A percentile compares a stretch with the other conserved stretches of the same genome.
These are phyloP conservation scores for Dendropsophus ebraccatus DNA, from an alignment of 2,113 vertebrate genomes.

Conservation along the genomic window DNA sequence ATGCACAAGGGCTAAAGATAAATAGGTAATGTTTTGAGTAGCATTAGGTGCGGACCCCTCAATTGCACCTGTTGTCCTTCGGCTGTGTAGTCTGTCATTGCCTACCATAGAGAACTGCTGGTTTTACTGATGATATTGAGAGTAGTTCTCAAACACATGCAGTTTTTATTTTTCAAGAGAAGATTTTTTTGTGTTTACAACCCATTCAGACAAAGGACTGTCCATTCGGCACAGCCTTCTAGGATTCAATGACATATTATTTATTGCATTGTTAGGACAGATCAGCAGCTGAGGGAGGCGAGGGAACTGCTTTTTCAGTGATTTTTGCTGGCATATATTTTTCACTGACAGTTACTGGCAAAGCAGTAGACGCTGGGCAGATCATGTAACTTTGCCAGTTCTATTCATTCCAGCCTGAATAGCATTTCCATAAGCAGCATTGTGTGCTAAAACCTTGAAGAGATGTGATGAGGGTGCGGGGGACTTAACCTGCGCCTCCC, in stretches of 20 bases:
- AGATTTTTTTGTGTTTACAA: conserved; percentile 13
- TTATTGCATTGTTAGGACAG: conserved; percentile 22
- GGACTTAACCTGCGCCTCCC: neutral
- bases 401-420: neutral
- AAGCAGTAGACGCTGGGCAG: accelerated
- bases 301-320: conserved; percentile 27
- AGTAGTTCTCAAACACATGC: neutral
- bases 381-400: neutral
- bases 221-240: neutral
- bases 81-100: too few relatives aligned
- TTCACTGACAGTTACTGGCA: accelerated
- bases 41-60: too few relatives aligned
- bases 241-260: conserved; percentile 21
- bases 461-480: neutral
- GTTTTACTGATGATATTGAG: neutral
- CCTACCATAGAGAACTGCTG: too few relatives aligned
- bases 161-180: neutral
- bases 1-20: too few relatives aligned
- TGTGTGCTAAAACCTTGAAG: neutral
- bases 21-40: too few relatives aligned
- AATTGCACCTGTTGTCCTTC: too few relatives aligned
- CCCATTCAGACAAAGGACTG: conserved; percentile 8
- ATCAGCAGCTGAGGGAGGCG: neutral
- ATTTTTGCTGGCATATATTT: neutral
- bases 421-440: conserved; percentile 30